Conservation (phyloP, 2,888 invertebrate genomes). For the Drosophila atripex region DNA sequence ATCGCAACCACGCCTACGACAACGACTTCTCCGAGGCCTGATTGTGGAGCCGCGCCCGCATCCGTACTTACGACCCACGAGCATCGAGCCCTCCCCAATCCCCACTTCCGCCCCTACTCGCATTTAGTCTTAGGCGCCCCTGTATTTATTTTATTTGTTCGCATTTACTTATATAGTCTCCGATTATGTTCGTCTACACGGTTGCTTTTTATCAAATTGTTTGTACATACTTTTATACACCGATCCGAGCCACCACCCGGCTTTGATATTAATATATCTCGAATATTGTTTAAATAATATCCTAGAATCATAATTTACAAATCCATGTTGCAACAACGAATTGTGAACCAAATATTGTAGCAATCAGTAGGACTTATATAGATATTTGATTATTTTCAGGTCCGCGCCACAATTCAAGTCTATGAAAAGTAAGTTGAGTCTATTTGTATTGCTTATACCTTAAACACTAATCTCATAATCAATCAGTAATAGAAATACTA, state of each 20-base stretch:
- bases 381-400: too few species aligned
- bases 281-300: not conserved
- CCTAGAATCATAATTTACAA: not conserved
- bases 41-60: not conserved
- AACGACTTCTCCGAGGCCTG: slow-evolving; percentile 37
- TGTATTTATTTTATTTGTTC: slow-evolving; percentile 17
- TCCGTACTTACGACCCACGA: not conserved
- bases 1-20: slow-evolving; percentile 44
- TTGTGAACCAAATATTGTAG: too few species aligned
- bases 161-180: slow-evolving; percentile 9
- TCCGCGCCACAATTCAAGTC: too few species aligned
- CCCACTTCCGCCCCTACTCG: not conserved
- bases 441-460: too few species aligned
- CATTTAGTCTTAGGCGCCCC: slow-evolving; percentile 18
- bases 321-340: too few species aligned
- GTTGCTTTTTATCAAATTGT: slow-evolving; percentile 15
- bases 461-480: too few species aligned
- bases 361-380: too few species aligned
- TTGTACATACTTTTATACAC: slow-evolving; percentile 33
- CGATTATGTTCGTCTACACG: not conserved
- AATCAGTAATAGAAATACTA: too few species aligned
- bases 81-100: not conserved
- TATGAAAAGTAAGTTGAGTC: too few species aligned
- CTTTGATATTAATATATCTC: not conserved
- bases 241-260: not conserved